phyloP scores from a whole-genome alignment of 2,888 invertebrate genomes.

The Argynnis bischoffii region DNA sequence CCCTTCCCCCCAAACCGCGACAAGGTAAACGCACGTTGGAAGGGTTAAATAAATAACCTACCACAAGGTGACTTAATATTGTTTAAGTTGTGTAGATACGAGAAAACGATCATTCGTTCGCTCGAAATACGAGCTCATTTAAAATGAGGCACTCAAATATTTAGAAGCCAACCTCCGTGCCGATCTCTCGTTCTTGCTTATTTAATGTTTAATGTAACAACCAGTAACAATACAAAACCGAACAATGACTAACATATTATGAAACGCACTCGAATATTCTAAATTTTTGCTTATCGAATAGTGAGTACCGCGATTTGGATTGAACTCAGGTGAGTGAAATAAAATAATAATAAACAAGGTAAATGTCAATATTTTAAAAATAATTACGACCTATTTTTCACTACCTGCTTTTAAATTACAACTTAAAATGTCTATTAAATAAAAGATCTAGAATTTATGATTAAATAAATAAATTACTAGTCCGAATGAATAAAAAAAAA shows the following conservation, averaged over 20 bases:
- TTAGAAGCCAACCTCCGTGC: constrained; percentile 28
- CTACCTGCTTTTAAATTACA: too few relatives aligned
- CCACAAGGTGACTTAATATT: too few relatives aligned
- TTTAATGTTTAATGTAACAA: constrained; percentile 41
- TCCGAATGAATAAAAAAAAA: background rate
- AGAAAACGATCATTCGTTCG: background rate
- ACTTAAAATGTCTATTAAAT: too few relatives aligned
- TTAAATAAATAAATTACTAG: background rate
- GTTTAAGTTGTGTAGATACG: background rate
- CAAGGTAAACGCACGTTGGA: too few relatives aligned
- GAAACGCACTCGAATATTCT: background rate
- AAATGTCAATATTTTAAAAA: too few relatives aligned
- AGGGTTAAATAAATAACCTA: too few relatives aligned
- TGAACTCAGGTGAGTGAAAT: background rate
- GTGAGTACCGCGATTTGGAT: constrained; percentile 1
- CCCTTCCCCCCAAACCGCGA: too few relatives aligned
- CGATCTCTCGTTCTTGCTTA: constrained; percentile 36
- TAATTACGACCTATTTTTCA: too few relatives aligned
- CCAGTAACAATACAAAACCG: constrained; percentile 34
- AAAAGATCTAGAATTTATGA: background rate
- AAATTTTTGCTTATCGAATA: background rate
- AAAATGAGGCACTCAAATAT: constrained; percentile 37
- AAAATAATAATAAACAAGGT: too few relatives aligned
- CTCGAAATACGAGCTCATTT: constrained; percentile 21
- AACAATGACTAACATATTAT: constrained; percentile 26